Evolutionary conservation across 2,888 invertebrate species (phyloP).

Genomic region (Troides helena): DNA sequence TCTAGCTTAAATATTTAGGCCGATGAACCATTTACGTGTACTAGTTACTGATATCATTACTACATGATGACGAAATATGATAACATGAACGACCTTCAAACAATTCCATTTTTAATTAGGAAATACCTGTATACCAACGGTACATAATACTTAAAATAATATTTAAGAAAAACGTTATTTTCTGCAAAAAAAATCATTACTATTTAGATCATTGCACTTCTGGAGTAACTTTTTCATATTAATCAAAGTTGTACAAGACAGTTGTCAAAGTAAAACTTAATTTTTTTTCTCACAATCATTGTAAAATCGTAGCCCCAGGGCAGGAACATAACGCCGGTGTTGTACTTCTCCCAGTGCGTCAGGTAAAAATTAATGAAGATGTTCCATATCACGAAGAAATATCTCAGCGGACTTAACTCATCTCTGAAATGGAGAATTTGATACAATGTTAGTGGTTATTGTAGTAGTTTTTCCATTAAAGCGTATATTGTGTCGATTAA

Average conservation of each 20-base stretch:
- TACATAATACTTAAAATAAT: not conserved
- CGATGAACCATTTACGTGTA: not conserved
- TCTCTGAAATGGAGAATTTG: slow-evolving; percentile 71
- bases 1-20: not conserved
- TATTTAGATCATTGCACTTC: too few species aligned
- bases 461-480: too few species aligned
- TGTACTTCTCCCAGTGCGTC: slow-evolving; percentile 99
- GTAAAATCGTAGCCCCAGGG: slow-evolving; percentile 99
- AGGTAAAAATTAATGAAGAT: slow-evolving; percentile 97
- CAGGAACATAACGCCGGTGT: slow-evolving; percentile 95
- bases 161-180: not conserved
- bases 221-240: too few species aligned
- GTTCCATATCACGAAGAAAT: slow-evolving; percentile 95
- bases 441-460: too few species aligned
- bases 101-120: not conserved
- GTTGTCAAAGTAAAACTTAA: too few species aligned
- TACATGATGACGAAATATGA: not conserved
- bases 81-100: not conserved
- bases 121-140: not conserved
- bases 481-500: too few species aligned
- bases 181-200: too few species aligned
- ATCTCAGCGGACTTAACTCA: slow-evolving; percentile 87
- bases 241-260: too few species aligned
- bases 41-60: not conserved
- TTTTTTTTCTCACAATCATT: slow-evolving; percentile 89